Conservation (phyloP, 2,888 invertebrate genomes). For the Yponomeuta malinellus region DNA sequence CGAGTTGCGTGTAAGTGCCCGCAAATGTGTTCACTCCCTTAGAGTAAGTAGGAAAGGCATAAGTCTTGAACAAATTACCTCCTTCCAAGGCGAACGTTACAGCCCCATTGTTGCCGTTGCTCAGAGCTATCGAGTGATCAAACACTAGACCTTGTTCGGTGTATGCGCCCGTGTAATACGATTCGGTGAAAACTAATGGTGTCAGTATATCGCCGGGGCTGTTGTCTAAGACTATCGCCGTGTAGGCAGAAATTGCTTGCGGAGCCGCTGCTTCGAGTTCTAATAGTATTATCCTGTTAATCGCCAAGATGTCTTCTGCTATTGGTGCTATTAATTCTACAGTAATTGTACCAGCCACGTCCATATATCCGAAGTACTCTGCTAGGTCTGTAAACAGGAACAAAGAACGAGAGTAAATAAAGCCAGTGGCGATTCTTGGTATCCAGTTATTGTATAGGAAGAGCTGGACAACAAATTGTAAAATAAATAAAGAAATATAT, state of each 20-base stretch:
- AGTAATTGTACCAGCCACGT: slow-evolving; percentile 23
- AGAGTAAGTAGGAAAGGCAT: not conserved
- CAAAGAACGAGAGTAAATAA: not conserved
- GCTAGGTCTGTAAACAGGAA: slow-evolving; percentile 27
- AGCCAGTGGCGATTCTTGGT: too few relatives aligned
- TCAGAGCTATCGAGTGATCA: slow-evolving; percentile 26
- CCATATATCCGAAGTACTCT: slow-evolving; percentile 25
- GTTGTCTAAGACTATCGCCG: slow-evolving; percentile 30
- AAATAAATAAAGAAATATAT: not conserved
- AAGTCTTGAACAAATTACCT: slow-evolving; percentile 24
- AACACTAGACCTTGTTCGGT: slow-evolving; percentile 27
- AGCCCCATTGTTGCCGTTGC: slow-evolving; percentile 27
- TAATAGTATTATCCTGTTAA: slow-evolving; percentile 28
- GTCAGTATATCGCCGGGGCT: slow-evolving; percentile 10
- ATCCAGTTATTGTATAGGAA: not conserved
- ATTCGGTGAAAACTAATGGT: slow-evolving; percentile 19
- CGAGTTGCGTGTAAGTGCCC: too few relatives aligned
- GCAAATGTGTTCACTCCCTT: too few relatives aligned
- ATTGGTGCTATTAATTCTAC: slow-evolving; percentile 24
- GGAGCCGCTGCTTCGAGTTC: slow-evolving; percentile 32
- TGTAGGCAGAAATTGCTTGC: slow-evolving; percentile 26
- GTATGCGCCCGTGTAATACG: slow-evolving; percentile 34
- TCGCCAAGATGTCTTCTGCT: slow-evolving; percentile 27
- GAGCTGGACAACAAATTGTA: too few relatives aligned
- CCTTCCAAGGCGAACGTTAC: slow-evolving; percentile 32